Percentiles rank a stretch among this genome's conserved stretches.
Evolutionary conservation across 2,797 vertebrate genomes (phyloP).

Genomic region (Pangasius sanitwongsei): DNA sequence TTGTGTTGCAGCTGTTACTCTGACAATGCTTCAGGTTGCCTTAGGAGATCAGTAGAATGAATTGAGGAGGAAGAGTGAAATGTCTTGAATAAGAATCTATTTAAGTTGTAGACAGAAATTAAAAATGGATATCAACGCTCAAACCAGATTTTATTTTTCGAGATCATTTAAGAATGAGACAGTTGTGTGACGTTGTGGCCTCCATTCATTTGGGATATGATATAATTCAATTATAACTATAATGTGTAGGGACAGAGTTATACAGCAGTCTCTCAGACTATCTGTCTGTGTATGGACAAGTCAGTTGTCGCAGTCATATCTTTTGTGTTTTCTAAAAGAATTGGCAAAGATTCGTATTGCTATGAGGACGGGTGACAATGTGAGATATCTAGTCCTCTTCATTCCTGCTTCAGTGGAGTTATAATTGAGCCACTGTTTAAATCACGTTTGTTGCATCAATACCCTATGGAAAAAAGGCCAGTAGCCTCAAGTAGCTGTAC

Average conservation of each 20-base stretch:
- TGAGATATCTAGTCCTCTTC: constrained; percentile 17
- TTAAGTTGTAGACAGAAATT: neutral
- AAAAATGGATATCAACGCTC: neutral
- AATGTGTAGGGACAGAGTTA: neutral
- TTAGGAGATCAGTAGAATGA: neutral
- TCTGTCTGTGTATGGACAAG: neutral
- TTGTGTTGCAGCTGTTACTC: neutral
- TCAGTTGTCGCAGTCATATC: neutral
- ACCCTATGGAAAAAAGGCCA: constrained; percentile 40
- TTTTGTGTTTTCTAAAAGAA: constrained; percentile 7
- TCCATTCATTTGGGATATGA: neutral
- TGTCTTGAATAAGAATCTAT: neutral
- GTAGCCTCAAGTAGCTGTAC: constrained; percentile 29
- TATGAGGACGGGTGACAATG: constrained; percentile 8
- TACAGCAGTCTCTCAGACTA: neutral
- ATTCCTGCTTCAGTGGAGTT: constrained; percentile 33
- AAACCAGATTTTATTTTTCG: neutral
- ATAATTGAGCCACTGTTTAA: constrained; percentile 42
- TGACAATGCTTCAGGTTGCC: neutral
- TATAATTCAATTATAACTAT: neutral
- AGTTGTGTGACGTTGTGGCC: neutral
- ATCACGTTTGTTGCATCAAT: constrained; percentile 39
- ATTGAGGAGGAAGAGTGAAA: neutral
- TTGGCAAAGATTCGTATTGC: neutral
- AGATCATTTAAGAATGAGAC: neutral